These are phyloP conservation scores for Nemapogon koenigi DNA, from an alignment of 2,888 invertebrate genomes.

Conservation along the genomic window DNA sequence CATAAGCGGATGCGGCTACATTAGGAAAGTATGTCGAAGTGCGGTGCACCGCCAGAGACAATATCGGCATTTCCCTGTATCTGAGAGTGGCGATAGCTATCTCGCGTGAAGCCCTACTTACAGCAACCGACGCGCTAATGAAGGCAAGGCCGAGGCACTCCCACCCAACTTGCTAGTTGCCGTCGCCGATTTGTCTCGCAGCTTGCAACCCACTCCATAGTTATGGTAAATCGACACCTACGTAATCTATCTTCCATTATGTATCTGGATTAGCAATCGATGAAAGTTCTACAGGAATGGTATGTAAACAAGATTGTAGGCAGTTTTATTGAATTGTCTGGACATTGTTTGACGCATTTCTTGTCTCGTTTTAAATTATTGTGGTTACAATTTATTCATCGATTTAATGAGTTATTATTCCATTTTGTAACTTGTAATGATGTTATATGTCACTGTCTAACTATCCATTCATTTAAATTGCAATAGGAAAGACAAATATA, in stretches of 20 bases:
- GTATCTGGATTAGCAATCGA: constrained; percentile 7
- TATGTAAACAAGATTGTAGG: no score
- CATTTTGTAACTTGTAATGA: no score
- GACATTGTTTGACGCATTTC: no score
- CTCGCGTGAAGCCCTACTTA: constrained; percentile 26
- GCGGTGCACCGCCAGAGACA: constrained; percentile 26
- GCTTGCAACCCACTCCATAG: constrained; percentile 14
- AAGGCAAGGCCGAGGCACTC: constrained; percentile 16
- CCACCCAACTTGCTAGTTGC: constrained; percentile 9
- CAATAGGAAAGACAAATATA: background rate
- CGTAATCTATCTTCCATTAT: constrained; percentile 9
- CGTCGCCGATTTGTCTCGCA: constrained; percentile 13
- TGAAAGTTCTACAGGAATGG: no score
- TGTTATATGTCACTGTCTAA: background rate
- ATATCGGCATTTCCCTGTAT: constrained; percentile 28
- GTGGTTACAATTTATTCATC: no score
- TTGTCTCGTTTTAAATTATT: no score
- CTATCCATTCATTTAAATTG: background rate
- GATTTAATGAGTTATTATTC: no score
- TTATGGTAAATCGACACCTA: constrained; percentile 14
- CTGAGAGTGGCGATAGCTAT: constrained; percentile 29
- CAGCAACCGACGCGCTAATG: constrained; percentile 24
- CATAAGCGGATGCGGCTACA: constrained; percentile 39
- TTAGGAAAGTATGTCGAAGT: constrained; percentile 51
- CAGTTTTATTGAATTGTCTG: no score